A percentile compares a stretch with the other conserved stretches of the same genome.
phyloP scores from a whole-genome alignment of 2,888 invertebrate species.

The Entomobrya multifasciata region DNA sequence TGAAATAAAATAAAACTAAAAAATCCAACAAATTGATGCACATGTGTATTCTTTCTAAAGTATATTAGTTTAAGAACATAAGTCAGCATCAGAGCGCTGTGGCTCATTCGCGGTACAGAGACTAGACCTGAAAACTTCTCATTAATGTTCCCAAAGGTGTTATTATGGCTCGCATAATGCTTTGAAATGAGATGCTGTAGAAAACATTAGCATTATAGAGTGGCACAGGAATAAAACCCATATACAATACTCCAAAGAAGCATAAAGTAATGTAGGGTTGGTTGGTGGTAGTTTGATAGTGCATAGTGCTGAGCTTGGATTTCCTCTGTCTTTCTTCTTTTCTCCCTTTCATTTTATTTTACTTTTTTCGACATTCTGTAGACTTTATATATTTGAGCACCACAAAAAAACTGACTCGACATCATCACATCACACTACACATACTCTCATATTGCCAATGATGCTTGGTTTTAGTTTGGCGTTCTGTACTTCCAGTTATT shows the following conservation, averaged over 20 bases:
- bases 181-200: conserved; percentile 66
- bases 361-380: background rate
- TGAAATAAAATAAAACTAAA: too few species aligned
- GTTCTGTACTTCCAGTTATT: background rate
- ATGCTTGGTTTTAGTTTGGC: conserved; percentile 44
- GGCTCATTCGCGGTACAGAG: too few species aligned
- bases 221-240: too few species aligned
- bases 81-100: too few species aligned
- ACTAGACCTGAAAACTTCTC: conserved; percentile 74
- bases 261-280: background rate
- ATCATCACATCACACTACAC: conserved; percentile 38
- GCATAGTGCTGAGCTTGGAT: conserved; percentile 63
- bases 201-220: conserved; percentile 22
- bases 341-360: conserved; percentile 9
- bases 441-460: conserved; percentile 48
- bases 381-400: background rate
- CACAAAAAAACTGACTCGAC: conserved; percentile 53
- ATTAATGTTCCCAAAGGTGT: conserved; percentile 77
- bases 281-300: conserved; percentile 6
- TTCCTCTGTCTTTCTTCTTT: conserved; percentile 29
- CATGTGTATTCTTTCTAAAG: too few species aligned
- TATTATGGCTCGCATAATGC: conserved; percentile 69
- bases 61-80: background rate
- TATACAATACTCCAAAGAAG: too few species aligned
- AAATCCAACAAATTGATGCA: too few species aligned